Evolutionary conservation across 2,888 invertebrate genomes (phyloP).

Genomic region (Carpatolechia fugitivella): DNA sequence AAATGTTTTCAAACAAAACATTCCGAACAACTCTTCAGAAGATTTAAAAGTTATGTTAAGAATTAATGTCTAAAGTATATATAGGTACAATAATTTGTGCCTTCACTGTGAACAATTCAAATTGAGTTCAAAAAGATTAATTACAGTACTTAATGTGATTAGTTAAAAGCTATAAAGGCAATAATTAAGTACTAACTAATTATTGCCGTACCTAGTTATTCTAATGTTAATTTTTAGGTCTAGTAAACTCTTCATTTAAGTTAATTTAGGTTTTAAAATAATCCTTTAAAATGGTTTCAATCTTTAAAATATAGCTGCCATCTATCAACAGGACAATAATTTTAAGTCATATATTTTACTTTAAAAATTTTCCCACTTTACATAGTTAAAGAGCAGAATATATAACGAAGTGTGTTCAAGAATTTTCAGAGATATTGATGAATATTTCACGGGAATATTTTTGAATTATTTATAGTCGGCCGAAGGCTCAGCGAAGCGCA

Average conservation of each 20-base stretch:
- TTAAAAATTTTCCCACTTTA: conserved; percentile 17
- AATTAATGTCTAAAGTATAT: background rate
- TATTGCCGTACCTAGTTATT: no score
- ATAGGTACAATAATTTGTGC: background rate
- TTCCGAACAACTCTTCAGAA: background rate
- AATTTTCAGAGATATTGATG: conserved; percentile 1
- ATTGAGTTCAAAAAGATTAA: background rate
- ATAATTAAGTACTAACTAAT: no score
- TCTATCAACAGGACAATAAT: no score
- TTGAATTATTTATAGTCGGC: conserved; percentile 1
- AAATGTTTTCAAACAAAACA: background rate
- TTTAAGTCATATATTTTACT: conserved; percentile 23
- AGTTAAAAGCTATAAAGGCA: no score
- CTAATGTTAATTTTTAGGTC: no score
- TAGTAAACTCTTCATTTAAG: no score
- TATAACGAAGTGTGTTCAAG: conserved; percentile 4
- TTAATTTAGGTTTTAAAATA: no score
- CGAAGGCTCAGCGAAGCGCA: background rate
- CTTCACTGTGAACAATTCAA: background rate
- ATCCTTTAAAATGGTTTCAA: no score
- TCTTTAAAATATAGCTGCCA: no score
- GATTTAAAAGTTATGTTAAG: background rate
- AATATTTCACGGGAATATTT: conserved; percentile 3
- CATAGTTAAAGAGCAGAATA: conserved; percentile 4
- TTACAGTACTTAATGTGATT: background rate